Evolutionary conservation across 2,888 invertebrate genomes (phyloP).

Genomic region (Xanthostigma xanthostigma): DNA sequence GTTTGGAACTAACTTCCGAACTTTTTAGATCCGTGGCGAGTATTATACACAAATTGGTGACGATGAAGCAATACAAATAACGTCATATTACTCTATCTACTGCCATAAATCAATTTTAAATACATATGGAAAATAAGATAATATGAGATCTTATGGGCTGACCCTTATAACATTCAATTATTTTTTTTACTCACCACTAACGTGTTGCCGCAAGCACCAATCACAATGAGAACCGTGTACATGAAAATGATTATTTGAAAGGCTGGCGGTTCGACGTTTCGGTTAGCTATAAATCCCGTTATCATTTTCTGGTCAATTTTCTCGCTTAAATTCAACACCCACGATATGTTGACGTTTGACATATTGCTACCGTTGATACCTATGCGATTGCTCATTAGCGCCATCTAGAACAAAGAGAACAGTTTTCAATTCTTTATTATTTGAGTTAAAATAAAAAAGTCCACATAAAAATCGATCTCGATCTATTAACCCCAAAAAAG

Average conservation of each 20-base stretch:
- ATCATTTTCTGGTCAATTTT: constrained; percentile 30
- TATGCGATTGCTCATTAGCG: neutral
- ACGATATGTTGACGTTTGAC: constrained; percentile 5
- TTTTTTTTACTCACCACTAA: constrained; percentile 50
- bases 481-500: neutral
- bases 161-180: too few species aligned
- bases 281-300: constrained; percentile 49
- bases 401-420: constrained; percentile 2
- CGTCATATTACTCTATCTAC: too few species aligned
- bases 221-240: constrained; percentile 59
- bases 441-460: neutral
- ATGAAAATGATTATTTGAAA: constrained; percentile 50
- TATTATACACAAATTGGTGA: too few species aligned
- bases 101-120: too few species aligned
- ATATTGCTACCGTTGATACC: neutral
- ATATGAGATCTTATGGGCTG: too few species aligned
- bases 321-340: constrained; percentile 5
- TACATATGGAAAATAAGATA: too few species aligned
- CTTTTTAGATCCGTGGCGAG: too few species aligned
- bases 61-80: too few species aligned
- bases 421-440: too few species aligned
- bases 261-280: constrained; percentile 54
- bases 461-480: neutral
- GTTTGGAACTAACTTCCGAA: too few species aligned
- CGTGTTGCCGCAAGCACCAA: constrained; percentile 74